These are phyloP conservation scores for Chaetops frenatus DNA, from an alignment of 2,113 vertebrate species.

Conservation along the genomic window DNA sequence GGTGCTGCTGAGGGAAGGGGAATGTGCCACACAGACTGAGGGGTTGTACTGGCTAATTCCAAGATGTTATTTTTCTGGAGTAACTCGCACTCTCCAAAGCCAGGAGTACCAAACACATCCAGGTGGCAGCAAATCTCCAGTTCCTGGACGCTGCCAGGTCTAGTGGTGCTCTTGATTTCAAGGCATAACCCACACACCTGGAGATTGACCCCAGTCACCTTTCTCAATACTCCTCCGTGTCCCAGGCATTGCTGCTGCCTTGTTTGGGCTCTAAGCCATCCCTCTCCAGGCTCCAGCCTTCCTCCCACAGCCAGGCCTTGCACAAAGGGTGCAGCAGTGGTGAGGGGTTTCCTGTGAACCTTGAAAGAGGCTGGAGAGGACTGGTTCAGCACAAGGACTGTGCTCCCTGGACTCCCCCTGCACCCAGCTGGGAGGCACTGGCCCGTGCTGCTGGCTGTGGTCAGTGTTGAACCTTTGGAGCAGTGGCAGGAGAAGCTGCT, in stretches of 20 bases:
- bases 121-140: neutral
- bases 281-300: neutral
- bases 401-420: neutral
- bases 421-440: neutral
- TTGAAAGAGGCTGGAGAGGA: neutral
- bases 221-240: neutral
- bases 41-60: neutral
- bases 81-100: neutral
- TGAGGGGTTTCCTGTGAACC: neutral
- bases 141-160: neutral
- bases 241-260: neutral
- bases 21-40: neutral
- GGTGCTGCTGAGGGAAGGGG: neutral
- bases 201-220: neutral
- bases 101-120: neutral
- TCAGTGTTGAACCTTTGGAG: fast-evolving
- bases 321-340: no score
- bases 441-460: neutral
- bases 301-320: neutral
- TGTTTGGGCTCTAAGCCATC: neutral
- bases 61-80: neutral
- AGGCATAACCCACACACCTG: neutral
- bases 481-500: neutral
- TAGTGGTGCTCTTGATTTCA: neutral
- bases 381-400: neutral